A percentile compares a stretch with the other conserved stretches of the same genome.
Evolutionary conservation across 1,140 invertebrate species (phyloP).

Genomic region (Chironomus tepperi): DNA sequence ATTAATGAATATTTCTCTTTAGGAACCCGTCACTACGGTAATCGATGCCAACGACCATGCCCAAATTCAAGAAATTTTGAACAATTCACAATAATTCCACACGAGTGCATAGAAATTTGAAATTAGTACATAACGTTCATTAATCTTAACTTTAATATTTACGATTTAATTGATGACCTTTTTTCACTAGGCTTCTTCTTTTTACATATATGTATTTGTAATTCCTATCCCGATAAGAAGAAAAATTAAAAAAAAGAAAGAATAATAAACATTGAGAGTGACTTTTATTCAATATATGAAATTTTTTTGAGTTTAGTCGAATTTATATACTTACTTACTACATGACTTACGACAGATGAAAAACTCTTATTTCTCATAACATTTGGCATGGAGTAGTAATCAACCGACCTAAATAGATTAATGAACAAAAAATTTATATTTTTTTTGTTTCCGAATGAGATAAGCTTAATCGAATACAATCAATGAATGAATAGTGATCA

Average conservation of each 20-base stretch:
- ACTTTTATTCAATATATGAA: background rate
- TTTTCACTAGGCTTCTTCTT: background rate
- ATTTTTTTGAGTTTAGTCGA: background rate
- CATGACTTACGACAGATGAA: too few relatives aligned
- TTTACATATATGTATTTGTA: slow-evolving; percentile 3
- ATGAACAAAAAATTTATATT: background rate
- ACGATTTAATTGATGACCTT: slow-evolving; percentile 1
- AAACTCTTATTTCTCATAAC: background rate
- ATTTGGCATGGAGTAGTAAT: background rate
- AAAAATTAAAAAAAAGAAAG: background rate
- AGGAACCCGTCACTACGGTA: slow-evolving; percentile 59
- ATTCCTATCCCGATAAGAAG: background rate
- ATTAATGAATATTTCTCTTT: background rate
- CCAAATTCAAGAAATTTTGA: background rate
- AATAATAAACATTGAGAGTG: background rate
- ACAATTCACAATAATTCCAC: background rate
- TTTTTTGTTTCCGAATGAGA: background rate
- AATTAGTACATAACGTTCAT: background rate
- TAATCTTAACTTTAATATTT: slow-evolving; percentile 9
- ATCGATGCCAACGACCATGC: slow-evolving; percentile 49
- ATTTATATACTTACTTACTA: too few relatives aligned
- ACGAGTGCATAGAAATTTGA: slow-evolving; percentile 26
- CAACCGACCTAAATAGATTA: slow-evolving; percentile 1
- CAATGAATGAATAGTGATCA: background rate
- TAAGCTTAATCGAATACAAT: background rate